These are phyloP conservation scores for Cardiocondyla obscurior DNA, from an alignment of 1,140 invertebrate species.

Conservation along the genomic window DNA sequence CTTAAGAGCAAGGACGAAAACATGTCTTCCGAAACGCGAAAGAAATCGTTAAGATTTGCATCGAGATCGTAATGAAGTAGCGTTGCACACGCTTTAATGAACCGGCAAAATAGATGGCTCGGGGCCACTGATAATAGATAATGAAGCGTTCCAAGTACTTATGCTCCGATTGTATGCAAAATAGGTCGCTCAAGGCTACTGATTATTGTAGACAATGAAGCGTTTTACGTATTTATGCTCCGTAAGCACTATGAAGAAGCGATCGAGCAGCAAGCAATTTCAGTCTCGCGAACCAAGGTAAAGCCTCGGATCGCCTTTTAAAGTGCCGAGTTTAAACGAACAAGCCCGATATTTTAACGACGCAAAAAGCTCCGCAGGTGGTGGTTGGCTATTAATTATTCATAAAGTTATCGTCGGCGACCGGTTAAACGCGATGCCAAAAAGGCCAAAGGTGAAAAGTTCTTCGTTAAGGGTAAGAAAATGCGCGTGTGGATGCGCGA, in stretches of 20 bases:
- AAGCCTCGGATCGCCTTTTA: conserved; percentile 45
- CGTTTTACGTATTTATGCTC: conserved; percentile 41
- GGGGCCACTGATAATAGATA: background rate
- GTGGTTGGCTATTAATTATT: conserved; percentile 54
- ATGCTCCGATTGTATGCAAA: conserved; percentile 42
- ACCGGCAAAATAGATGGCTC: conserved; percentile 24
- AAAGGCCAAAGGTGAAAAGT: conserved; percentile 54
- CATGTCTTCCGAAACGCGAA: conserved; percentile 8
- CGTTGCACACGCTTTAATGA: background rate
- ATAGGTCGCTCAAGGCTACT: conserved; percentile 26
- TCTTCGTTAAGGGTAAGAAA: conserved; percentile 48
- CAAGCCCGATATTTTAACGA: conserved; percentile 50
- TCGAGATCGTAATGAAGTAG: background rate
- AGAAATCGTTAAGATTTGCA: conserved; percentile 37
- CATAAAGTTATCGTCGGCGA: conserved; percentile 52
- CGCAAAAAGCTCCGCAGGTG: conserved; percentile 49
- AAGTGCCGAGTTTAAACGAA: conserved; percentile 40
- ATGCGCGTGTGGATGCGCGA: conserved; percentile 16
- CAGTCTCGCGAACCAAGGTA: conserved; percentile 8
- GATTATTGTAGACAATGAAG: conserved; percentile 37
- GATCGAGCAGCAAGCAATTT: conserved; percentile 47
- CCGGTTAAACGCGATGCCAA: conserved; percentile 48
- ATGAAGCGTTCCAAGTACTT: conserved; percentile 13
- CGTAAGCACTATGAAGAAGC: conserved; percentile 26
- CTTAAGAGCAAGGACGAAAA: background rate